These are phyloP conservation scores for Watersipora subatra DNA, from an alignment of 1,140 invertebrate genomes.

Conservation along the genomic window DNA sequence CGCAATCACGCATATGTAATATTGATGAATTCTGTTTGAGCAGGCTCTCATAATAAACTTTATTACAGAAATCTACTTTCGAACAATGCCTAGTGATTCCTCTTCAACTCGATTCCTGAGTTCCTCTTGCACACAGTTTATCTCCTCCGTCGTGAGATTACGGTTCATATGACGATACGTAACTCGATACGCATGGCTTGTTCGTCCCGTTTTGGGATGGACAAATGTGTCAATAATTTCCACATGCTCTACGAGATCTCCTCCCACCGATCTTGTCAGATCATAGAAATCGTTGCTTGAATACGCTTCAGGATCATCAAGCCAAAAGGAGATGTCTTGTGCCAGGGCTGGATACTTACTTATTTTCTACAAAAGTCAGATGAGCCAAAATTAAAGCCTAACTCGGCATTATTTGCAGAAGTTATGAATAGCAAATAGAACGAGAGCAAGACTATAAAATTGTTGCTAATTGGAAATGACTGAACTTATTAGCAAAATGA, in stretches of 20 bases:
- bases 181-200: constrained; percentile 82
- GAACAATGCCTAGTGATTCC: neutral
- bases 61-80: too few relatives aligned
- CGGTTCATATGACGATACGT: constrained; percentile 84
- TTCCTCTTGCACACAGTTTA: constrained; percentile 65
- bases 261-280: constrained; percentile 68
- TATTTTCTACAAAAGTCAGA: constrained; percentile 57
- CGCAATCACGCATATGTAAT: too few relatives aligned
- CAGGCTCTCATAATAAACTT: too few relatives aligned
- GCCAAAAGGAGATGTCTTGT: constrained; percentile 95
- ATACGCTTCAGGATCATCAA: constrained; percentile 57
- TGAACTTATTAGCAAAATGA: too few relatives aligned
- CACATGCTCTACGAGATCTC: constrained; percentile 75
- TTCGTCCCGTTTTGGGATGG: constrained; percentile 67
- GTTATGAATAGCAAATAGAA: too few relatives aligned
- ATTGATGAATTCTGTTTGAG: too few relatives aligned
- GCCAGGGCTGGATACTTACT: constrained; percentile 75
- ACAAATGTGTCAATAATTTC: constrained; percentile 70
- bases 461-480: too few relatives aligned
- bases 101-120: neutral
- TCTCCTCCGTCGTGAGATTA: constrained; percentile 72
- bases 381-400: too few relatives aligned
- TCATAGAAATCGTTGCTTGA: constrained; percentile 85
- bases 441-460: too few relatives aligned
- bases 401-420: too few relatives aligned